These are phyloP conservation scores for Drosophila crucigera DNA, from an alignment of 2,888 invertebrate genomes.

Conservation along the genomic window DNA sequence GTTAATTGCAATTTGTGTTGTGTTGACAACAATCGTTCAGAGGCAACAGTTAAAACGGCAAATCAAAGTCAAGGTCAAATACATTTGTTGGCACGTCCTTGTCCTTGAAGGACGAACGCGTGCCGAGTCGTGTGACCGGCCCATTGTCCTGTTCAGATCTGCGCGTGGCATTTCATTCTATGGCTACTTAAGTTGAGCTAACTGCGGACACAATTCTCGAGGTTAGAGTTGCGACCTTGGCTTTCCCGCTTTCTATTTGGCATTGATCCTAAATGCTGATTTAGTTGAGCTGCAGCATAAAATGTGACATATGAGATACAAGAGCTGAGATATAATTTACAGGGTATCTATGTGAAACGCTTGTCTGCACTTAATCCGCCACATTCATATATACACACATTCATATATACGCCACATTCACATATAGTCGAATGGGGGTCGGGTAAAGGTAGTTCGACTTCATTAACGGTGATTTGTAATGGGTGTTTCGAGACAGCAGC, in stretches of 20 bases:
- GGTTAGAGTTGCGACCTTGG: constrained; percentile 29
- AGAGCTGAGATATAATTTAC: background rate
- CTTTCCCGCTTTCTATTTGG: constrained; percentile 18
- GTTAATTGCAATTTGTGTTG: constrained; percentile 1
- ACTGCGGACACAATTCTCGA: constrained; percentile 23
- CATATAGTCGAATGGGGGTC: constrained; percentile 7
- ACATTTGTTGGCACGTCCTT: constrained; percentile 32
- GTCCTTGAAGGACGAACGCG: constrained; percentile 40
- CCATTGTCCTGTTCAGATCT: constrained; percentile 20
- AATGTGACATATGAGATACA: background rate
- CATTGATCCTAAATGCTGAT: background rate
- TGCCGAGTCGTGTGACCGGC: constrained; percentile 50
- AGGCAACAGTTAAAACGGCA: constrained; percentile 25
- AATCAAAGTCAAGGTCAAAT: constrained; percentile 41
- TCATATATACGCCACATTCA: too few species aligned
- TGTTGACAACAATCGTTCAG: constrained; percentile 20
- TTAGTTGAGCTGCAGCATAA: background rate
- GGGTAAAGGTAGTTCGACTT: constrained; percentile 44
- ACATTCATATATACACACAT: too few species aligned
- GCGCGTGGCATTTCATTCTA: constrained; percentile 41
- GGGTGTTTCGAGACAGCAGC: constrained; percentile 47
- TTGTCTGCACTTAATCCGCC: constrained; percentile 14
- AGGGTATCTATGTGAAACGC: background rate
- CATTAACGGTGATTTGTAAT: constrained; percentile 79
- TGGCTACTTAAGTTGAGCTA: constrained; percentile 22